Conservation (phyloP, 2,888 invertebrate genomes). For the Orchestes rusci region DNA sequence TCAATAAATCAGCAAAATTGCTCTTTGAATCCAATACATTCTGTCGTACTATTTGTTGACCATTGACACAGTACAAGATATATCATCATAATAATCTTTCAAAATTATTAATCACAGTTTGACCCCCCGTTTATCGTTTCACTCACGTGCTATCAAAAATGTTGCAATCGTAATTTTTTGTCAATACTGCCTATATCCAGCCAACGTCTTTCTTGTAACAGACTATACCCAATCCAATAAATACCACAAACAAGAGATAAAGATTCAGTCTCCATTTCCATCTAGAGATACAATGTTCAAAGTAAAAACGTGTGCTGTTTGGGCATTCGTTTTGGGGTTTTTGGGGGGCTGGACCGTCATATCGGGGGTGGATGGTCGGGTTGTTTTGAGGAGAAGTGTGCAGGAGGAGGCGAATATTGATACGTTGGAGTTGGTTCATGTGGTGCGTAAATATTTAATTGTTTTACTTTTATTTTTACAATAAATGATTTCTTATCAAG, state of each 20-base stretch:
- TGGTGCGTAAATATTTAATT: constrained; percentile 25
- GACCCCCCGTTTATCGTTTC: too few species aligned
- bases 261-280: constrained; percentile 18
- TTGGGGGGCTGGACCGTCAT: not conserved
- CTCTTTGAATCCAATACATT: too few species aligned
- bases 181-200: too few species aligned
- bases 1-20: too few species aligned
- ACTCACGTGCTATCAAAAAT: too few species aligned
- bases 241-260: too few species aligned
- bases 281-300: constrained; percentile 12
- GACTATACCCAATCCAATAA: not conserved
- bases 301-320: constrained; percentile 7
- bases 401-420: constrained; percentile 10
- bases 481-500: constrained; percentile 1
- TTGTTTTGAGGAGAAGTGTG: constrained; percentile 7
- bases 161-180: too few species aligned
- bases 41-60: too few species aligned
- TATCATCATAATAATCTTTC: too few species aligned
- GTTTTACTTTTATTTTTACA: not conserved
- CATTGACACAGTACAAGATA: too few species aligned
- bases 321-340: constrained; percentile 14
- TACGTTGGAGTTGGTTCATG: constrained; percentile 30
- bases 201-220: too few species aligned
- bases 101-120: too few species aligned
- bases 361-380: constrained; percentile 1